phyloP scores from a whole-genome alignment of 2,113 vertebrate genomes.

The Actenoides lindsayi region DNA sequence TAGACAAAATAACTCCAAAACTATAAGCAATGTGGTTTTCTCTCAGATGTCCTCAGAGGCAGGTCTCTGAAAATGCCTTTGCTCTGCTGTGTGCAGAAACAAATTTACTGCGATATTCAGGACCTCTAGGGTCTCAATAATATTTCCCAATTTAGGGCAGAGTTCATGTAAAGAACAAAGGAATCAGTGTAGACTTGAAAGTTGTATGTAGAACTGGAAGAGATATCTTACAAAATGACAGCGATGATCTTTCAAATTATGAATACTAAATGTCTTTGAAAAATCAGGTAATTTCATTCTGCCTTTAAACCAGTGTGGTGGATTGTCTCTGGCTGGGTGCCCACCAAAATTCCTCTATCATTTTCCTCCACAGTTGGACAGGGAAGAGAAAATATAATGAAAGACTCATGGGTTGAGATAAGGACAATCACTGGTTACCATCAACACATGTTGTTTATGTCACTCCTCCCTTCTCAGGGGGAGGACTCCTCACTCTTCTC shows the following conservation, averaged over 20 bases:
- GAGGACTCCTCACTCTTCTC: background rate
- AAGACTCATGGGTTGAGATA: background rate
- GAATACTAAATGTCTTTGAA: background rate
- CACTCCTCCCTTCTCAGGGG: background rate
- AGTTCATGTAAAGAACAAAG: background rate
- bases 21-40: background rate
- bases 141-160: background rate
- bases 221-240: background rate
- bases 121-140: background rate
- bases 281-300: background rate
- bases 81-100: background rate
- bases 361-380: background rate
- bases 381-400: background rate
- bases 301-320: background rate
- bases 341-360: background rate
- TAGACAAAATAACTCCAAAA: background rate
- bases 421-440: background rate
- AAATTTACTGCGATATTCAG: background rate
- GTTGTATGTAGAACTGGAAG: background rate
- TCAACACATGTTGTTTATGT: background rate
- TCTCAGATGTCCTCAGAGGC: background rate
- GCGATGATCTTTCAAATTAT: background rate
- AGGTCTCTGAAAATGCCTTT: background rate
- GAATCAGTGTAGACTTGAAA: background rate
- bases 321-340: background rate